A percentile compares a stretch with the other conserved stretches of the same genome.
Evolutionary conservation across 2,113 vertebrate genomes (phyloP).

Genomic region (cat (Felis catus)): DNA sequence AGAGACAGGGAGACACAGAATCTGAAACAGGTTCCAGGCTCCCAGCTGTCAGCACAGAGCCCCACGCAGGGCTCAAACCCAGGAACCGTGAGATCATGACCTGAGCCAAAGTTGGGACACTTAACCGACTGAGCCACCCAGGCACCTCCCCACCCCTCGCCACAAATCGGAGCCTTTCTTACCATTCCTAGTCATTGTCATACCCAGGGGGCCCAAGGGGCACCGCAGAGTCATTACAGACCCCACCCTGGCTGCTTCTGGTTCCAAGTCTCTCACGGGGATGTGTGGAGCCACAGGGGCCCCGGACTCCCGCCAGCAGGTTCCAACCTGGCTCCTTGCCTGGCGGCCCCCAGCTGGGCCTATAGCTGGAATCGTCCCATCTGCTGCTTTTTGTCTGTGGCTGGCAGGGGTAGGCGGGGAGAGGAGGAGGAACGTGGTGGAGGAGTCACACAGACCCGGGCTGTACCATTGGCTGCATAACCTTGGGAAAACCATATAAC

Average conservation of each 20-base stretch:
- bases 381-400: neutral
- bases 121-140: too few species aligned
- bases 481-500: neutral
- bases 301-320: neutral
- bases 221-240: accelerated
- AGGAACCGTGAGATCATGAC: too few species aligned
- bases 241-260: neutral
- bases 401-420: neutral
- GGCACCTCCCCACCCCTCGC: too few species aligned
- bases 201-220: neutral
- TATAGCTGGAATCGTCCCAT: neutral
- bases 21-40: too few species aligned
- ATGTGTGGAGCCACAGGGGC: too few species aligned
- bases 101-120: too few species aligned
- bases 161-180: neutral
- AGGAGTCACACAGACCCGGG: accelerated
- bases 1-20: too few species aligned
- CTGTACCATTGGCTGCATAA: neutral
- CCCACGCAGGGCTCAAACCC: too few species aligned
- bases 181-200: neutral
- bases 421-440: neutral
- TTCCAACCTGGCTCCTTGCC: neutral
- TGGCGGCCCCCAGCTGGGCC: neutral
- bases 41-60: too few species aligned
- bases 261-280: neutral